Evolutionary conservation across 1,140 invertebrate genomes (phyloP).

Genomic region (Telenomus remus): DNA sequence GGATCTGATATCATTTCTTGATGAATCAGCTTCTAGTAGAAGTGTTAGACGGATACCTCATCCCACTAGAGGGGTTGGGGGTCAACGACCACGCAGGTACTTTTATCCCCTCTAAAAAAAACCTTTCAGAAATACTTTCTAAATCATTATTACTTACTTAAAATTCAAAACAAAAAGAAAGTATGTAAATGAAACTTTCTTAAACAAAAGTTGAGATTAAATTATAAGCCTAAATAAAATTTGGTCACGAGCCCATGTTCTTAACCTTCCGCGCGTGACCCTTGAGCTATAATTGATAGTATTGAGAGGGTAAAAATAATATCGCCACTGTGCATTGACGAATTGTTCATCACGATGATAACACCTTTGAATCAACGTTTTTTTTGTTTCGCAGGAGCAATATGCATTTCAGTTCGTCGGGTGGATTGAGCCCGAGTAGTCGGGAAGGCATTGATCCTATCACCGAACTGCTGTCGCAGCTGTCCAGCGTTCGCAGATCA

Average conservation of each 20-base stretch:
- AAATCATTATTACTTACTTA: too few species aligned
- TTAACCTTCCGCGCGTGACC: constrained; percentile 24
- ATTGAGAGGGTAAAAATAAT: constrained; percentile 30
- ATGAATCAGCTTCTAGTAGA: constrained; percentile 88
- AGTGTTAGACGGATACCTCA: constrained; percentile 89
- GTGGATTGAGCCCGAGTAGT: constrained; percentile 88
- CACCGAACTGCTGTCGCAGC: constrained; percentile 92
- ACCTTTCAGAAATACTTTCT: too few species aligned
- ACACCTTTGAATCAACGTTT: too few species aligned
- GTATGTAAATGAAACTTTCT: too few species aligned
- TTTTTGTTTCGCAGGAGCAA: constrained; percentile 79
- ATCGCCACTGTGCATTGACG: constrained; percentile 25
- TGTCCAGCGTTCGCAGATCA: constrained; percentile 89
- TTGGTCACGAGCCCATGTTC: constrained; percentile 12
- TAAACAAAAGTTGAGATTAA: not conserved
- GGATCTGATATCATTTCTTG: constrained; percentile 91
- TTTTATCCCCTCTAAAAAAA: not conserved
- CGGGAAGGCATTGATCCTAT: constrained; percentile 95
- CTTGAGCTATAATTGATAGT: too few species aligned
- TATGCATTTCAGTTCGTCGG: constrained; percentile 92
- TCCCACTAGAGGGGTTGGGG: constrained; percentile 84
- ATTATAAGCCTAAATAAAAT: constrained; percentile 21
- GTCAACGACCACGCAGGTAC: constrained; percentile 82
- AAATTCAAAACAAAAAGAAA: too few species aligned
- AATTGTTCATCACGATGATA: constrained; percentile 6